phyloP scores from a whole-genome alignment of 2,888 invertebrate species.

The Chymomyza procnemis region DNA sequence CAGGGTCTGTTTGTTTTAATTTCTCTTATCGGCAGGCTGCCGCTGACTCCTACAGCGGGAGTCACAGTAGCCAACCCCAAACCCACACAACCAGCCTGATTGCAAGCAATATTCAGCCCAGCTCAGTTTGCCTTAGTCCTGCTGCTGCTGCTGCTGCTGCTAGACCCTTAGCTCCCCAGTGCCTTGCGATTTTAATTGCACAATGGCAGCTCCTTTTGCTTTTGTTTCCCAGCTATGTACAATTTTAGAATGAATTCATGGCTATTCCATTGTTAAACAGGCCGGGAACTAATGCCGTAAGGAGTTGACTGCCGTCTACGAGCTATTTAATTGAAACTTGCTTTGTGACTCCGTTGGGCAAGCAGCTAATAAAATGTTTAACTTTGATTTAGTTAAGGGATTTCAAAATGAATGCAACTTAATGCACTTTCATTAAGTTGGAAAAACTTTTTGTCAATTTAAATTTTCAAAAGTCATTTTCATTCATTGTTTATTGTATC shows the following conservation, averaged over 20 bases:
- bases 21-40: constrained; percentile 68
- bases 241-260: constrained; percentile 72
- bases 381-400: constrained; percentile 73
- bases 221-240: constrained; percentile 59
- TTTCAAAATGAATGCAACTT: constrained; percentile 40
- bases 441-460: constrained; percentile 3
- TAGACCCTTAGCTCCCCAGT: constrained; percentile 49
- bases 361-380: constrained; percentile 69
- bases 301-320: constrained; percentile 40
- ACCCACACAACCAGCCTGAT: not conserved
- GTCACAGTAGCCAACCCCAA: too few relatives aligned
- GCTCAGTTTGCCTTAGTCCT: constrained; percentile 6
- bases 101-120: not conserved
- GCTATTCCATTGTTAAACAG: constrained; percentile 37
- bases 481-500: not conserved
- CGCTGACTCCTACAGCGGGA: constrained; percentile 13
- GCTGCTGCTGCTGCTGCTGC: too few relatives aligned
- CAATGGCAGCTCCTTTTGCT: constrained; percentile 66
- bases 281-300: constrained; percentile 51
- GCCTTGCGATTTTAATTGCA: constrained; percentile 73
- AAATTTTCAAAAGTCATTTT: not conserved
- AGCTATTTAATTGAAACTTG: constrained; percentile 72
- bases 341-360: constrained; percentile 65
- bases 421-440: constrained; percentile 47
- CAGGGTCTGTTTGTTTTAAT: constrained; percentile 64